Percentiles rank a stretch among this genome's conserved stretches.
These are phyloP conservation scores for Theristicus caerulescens DNA, from an alignment of 2,113 vertebrate genomes.

Conservation along the genomic window DNA sequence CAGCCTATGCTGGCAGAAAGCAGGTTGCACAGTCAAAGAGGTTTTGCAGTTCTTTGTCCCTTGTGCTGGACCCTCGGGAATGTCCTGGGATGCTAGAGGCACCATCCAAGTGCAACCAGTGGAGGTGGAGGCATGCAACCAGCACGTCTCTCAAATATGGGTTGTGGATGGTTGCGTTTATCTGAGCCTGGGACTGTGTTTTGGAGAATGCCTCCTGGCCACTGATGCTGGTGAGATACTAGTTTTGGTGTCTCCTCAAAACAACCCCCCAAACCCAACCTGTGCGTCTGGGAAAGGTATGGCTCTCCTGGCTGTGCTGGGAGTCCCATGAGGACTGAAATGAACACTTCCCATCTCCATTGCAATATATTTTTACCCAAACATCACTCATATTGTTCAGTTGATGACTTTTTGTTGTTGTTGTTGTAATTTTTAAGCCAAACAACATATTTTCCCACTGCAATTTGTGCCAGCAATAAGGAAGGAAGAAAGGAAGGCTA, in stretches of 20 bases:
- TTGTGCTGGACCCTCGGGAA: neutral
- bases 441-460: neutral
- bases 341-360: neutral
- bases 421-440: slow-evolving; percentile 32
- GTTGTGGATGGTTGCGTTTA: neutral
- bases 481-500: neutral
- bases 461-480: slow-evolving; percentile 20
- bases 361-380: slow-evolving; percentile 2
- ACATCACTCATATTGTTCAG: slow-evolving; percentile 3
- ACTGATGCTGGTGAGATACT: neutral
- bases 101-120: neutral
- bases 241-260: neutral
- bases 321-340: neutral
- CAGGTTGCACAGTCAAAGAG: neutral
- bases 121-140: neutral
- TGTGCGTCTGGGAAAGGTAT: neutral
- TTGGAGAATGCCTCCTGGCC: neutral
- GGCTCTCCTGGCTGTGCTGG: neutral
- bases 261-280: accelerated
- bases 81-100: neutral
- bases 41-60: neutral
- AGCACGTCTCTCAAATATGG: accelerated
- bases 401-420: neutral
- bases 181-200: neutral
- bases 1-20: neutral